A percentile compares a stretch with the other conserved stretches of the same genome.
phyloP scores from a whole-genome alignment of 2,113 vertebrate species.

The Pseudopipra pipra region DNA sequence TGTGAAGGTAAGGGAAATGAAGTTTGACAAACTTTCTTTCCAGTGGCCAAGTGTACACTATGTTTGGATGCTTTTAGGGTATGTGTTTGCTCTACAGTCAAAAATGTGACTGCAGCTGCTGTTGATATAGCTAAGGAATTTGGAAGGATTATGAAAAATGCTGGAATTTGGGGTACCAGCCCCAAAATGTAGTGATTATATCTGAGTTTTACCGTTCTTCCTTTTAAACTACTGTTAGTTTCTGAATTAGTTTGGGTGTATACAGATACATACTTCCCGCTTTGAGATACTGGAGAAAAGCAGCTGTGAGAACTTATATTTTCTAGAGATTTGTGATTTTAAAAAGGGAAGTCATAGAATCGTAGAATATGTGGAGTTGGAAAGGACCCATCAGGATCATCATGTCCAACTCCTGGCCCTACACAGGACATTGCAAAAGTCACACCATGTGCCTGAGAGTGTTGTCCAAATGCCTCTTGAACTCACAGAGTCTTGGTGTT shows the following conservation, averaged over 20 bases:
- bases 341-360: background rate
- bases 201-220: background rate
- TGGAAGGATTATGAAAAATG: background rate
- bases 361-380: background rate
- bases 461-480: background rate
- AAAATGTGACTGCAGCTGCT: background rate
- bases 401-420: background rate
- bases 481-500: background rate
- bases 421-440: background rate
- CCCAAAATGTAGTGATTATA: background rate
- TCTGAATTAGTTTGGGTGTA: background rate
- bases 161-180: background rate
- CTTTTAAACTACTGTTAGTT: background rate
- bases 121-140: background rate
- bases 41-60: background rate
- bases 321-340: background rate
- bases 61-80: background rate
- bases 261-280: background rate
- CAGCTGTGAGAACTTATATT: background rate
- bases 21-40: background rate
- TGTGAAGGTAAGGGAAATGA: background rate
- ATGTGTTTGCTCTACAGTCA: background rate
- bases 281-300: background rate
- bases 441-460: background rate
- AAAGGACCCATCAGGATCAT: background rate